Evolutionary conservation across 2,113 vertebrate species (phyloP).

Genomic region (Centrocercus urophasianus): DNA sequence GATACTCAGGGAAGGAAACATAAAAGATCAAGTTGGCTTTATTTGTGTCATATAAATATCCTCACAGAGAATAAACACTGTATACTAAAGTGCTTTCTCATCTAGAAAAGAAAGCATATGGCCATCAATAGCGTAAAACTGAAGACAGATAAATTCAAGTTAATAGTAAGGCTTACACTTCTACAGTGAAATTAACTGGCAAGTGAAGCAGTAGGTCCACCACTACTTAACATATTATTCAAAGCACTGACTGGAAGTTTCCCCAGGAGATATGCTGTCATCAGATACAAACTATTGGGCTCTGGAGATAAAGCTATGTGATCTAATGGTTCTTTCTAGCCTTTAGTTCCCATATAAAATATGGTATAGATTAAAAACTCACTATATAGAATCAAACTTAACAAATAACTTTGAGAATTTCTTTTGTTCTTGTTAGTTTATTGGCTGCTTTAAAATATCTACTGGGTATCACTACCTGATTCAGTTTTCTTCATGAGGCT

Average conservation of each 20-base stretch:
- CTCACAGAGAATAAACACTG: background rate
- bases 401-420: slow-evolving; percentile 47
- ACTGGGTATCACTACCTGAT: background rate
- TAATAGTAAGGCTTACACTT: background rate
- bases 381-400: background rate
- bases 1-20: background rate
- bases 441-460: slow-evolving; percentile 12
- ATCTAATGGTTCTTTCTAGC: slow-evolving; percentile 7
- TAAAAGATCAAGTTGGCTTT: background rate
- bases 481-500: background rate
- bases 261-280: background rate
- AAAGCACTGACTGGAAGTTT: slow-evolving; percentile 14
- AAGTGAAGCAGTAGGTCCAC: background rate
- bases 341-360: slow-evolving; percentile 40
- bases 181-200: background rate
- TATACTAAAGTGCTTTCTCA: background rate
- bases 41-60: background rate
- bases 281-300: slow-evolving; percentile 26
- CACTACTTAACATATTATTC: background rate
- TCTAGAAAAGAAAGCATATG: background rate
- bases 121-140: background rate
- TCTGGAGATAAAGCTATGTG: slow-evolving; percentile 33
- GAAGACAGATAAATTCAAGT: background rate
- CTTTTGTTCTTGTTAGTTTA: slow-evolving; percentile 52
- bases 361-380: slow-evolving; percentile 28